Evolutionary conservation across 37 sponge, comb jelly and placozoan genomes (phyloP), one percentile per base, ranked within the genome.

Genomic region (Halisarca cf. caerulea): DNA sequence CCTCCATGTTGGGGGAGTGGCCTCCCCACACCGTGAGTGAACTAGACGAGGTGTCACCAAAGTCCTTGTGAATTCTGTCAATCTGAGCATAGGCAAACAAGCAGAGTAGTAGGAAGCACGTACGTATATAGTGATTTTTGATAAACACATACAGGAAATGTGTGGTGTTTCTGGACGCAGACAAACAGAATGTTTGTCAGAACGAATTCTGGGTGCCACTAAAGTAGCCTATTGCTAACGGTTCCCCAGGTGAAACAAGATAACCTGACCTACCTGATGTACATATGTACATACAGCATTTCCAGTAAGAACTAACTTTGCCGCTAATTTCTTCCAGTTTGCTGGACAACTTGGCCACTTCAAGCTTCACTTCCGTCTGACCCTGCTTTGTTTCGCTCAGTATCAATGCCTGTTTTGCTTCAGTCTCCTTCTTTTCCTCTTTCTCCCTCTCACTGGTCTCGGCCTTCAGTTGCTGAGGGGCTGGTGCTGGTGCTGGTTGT

Each of bases 1-100:
- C 89, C 77, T 97, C 97, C 96, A 97, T 96, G 57, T 86, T 87
- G 41, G 93, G 93, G 44, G 94, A 53, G 84, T 70, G 40, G n/a
- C 72, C 21, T 11, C 82, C 78, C 40, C 84, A 59, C 21, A 70
- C 28, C 0, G 85, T 45, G 28, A 88, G 32, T 2, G 93, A 78
- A 24, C 32, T 7, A 2, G 60, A 45, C 55, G 30, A 21, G 2
- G 27, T 57, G 0, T 60, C 80, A 4, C 25, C 47, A 27, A 62
- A 74, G n/a, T 87, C 86, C 84, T 90, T 88, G 1, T 85, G 80
- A 30, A 93, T 42, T 78, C 82, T 90, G 78, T 93, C 91, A 80
- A 93, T n/a, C 82, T 82, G 74, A n/a, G n/a, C n/a, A n/a, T n/a
- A n/a, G n/a, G n/a, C n/a, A n/a, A n/a, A n/a, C n/a, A n/a, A n/a